These are phyloP conservation scores for Achroia grisella DNA, from an alignment of 1,140 invertebrate genomes.

Conservation along the genomic window DNA sequence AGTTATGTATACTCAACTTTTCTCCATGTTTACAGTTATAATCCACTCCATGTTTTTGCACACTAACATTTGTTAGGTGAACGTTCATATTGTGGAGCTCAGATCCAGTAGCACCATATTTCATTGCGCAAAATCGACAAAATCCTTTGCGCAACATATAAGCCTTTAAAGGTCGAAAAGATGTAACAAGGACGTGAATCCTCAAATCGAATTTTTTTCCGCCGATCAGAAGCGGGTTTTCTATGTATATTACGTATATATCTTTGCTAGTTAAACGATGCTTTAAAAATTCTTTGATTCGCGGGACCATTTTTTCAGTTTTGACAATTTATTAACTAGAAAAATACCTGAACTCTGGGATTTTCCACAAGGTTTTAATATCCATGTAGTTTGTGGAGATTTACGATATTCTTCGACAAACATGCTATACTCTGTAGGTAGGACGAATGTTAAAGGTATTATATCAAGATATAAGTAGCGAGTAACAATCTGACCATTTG, in stretches of 20 bases:
- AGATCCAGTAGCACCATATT: conserved; percentile 85
- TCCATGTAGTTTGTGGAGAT: conserved; percentile 95
- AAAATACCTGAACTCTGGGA: conserved; percentile 91
- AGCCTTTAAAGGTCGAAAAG: conserved; percentile 85
- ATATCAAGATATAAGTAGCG: conserved; percentile 92
- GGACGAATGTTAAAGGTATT: conserved; percentile 93
- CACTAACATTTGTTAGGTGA: conserved; percentile 92
- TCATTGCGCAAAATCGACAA: conserved; percentile 87
- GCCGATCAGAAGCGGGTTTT: conserved; percentile 89
- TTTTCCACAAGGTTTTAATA: conserved; percentile 96
- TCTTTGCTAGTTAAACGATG: conserved; percentile 77
- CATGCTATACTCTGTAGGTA: conserved; percentile 96
- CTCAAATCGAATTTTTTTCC: conserved; percentile 92
- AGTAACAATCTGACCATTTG: conserved; percentile 80
- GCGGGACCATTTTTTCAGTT: conserved; percentile 88
- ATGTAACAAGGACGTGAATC: conserved; percentile 89
- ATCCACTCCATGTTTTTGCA: conserved; percentile 90
- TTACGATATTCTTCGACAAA: conserved; percentile 97
- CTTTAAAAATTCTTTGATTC: conserved; percentile 77
- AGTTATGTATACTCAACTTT: conserved; percentile 94
- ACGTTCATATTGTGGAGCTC: conserved; percentile 89
- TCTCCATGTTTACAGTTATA: conserved; percentile 96
- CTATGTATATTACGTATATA: conserved; percentile 93
- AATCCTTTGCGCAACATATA: conserved; percentile 90
- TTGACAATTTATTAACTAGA: conserved; percentile 89